Evolutionary conservation across 2,888 invertebrate genomes (phyloP), one percentile per base, ranked within the genome.

Genomic region (Agriopis leucophaearia): DNA sequence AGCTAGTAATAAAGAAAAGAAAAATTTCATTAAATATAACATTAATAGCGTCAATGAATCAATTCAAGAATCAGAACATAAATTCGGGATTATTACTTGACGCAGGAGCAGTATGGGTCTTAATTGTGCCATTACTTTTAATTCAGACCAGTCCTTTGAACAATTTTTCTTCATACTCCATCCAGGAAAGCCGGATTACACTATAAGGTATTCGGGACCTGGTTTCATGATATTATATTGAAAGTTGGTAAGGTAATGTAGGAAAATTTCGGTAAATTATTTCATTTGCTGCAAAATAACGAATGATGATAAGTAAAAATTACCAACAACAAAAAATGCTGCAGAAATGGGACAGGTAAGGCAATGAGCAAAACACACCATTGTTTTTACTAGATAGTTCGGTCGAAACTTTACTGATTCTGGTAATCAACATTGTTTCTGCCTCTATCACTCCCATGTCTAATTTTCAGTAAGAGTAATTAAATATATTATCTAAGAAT

Each of bases 81-180:
- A 81, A 84, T 80, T 81, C 74, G 64, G 76, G 76, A 77, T 77
- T 81, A 82, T 82, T 81, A 80, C 81, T 83, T 84, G 78, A 82
- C 80, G 82, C 81, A 81, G 78, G 81, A 84, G 84, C 84, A 80
- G 83, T 88, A 86, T 87, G 85, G 87, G 82, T 85, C 90, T 92
- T 89, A 92, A 92, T 92, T 91, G 88, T 83, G 83, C 85, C 86
- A 92, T 92, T 91, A 92, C 83, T 91, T 90, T 90, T 90, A 91
- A 93, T 92, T 90, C 83, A 85, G 85, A 78, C 82, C 77, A 79
- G 79, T 84, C 82, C 81, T 81, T 79, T 82, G 84, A 82, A 84
- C 84, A 82, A 87, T 90, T 86, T 91, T 88, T 91, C 91, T 88
- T 89, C 87, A 65, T 56, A 88, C 55, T 51, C 48, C 59, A 50